phyloP scores from a whole-genome alignment of 2,888 invertebrate species.

The Trissoscelio sp. region DNA sequence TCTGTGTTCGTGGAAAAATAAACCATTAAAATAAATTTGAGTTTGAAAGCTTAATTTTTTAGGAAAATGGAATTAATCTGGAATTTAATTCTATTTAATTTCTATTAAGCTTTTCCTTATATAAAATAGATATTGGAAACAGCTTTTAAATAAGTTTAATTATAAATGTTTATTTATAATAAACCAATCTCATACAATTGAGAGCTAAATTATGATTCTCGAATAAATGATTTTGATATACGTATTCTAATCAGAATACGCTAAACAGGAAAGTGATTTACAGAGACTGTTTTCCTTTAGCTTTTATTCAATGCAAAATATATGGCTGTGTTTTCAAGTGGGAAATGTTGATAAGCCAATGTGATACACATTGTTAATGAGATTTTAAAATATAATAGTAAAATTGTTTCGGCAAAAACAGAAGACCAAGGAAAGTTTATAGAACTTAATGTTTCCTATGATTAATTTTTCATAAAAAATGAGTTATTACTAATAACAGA shows the following conservation, averaged over 20 bases:
- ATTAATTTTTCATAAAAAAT: no score
- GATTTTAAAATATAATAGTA: constrained; percentile 31
- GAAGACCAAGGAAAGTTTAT: background rate
- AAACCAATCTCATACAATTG: no score
- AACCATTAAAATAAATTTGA: no score
- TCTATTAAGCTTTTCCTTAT: no score
- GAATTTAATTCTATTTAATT: no score
- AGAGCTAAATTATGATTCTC: background rate
- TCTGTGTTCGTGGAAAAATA: no score
- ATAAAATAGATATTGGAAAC: no score
- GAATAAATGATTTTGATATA: constrained; percentile 32
- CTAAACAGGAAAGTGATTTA: constrained; percentile 41
- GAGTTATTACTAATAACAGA: no score
- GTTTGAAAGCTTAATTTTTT: no score
- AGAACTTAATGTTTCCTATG: background rate
- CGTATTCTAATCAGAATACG: constrained; percentile 22
- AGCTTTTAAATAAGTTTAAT: no score
- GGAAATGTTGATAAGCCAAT: constrained; percentile 38
- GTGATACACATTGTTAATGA: constrained; percentile 38
- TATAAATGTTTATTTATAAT: no score
- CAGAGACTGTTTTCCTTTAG: constrained; percentile 48
- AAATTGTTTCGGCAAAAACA: constrained; percentile 21
- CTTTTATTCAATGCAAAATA: constrained; percentile 27
- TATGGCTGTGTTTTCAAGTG: constrained; percentile 48
- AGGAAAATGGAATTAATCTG: no score